Percentiles rank a stretch among this genome's conserved stretches.
phyloP scores from a whole-genome alignment of 1,140 invertebrate species.

The Hyles vespertilio region DNA sequence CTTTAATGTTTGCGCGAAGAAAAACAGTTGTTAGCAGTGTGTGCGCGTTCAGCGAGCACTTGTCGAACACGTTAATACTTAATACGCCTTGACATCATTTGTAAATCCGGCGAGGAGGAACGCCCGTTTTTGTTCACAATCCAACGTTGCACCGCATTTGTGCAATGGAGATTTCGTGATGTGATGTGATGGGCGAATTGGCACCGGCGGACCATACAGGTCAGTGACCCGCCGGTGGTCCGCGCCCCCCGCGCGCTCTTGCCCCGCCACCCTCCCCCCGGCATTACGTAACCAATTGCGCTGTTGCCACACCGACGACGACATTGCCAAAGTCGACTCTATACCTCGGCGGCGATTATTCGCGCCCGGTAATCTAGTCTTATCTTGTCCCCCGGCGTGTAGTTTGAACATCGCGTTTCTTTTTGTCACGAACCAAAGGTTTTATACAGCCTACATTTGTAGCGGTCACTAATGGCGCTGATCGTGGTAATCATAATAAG shows the following conservation, averaged over 20 bases:
- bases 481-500: too few species aligned
- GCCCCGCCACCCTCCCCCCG: constrained; percentile 7
- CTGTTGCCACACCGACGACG: constrained; percentile 56
- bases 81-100: constrained; percentile 30
- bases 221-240: constrained; percentile 48
- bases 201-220: constrained; percentile 61
- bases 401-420: constrained; percentile 5
- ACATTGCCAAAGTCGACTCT: constrained; percentile 55
- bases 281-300: constrained; percentile 53
- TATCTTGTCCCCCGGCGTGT: constrained; percentile 19
- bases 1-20: too few species aligned
- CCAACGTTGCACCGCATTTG: constrained; percentile 38
- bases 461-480: too few species aligned
- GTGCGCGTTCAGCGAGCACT: too few species aligned
- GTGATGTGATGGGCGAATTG: constrained; percentile 65
- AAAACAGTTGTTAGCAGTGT: too few species aligned
- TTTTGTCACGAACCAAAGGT: constrained; percentile 17
- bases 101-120: constrained; percentile 15
- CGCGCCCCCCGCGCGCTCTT: constrained; percentile 20
- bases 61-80: constrained; percentile 5
- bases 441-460: background rate
- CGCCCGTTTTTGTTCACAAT: constrained; percentile 25
- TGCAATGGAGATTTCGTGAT: constrained; percentile 60
- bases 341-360: constrained; percentile 44
- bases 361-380: constrained; percentile 37